Base-by-base conservation (phyloP, 2,797 vertebrate genomes). In the Danionella dracula region DNA sequence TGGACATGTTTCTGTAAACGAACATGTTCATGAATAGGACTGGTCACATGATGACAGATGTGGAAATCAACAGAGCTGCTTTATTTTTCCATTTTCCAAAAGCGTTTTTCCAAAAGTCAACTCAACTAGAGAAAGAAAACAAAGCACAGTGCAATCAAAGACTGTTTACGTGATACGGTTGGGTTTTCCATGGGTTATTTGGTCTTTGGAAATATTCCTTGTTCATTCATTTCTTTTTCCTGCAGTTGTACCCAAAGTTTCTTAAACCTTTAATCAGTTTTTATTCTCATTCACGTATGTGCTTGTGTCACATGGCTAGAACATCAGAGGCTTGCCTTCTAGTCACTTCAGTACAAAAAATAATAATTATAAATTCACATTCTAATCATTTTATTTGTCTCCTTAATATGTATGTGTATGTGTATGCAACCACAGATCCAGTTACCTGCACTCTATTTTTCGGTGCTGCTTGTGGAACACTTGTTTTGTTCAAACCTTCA, bases 41-140 rank as follows among this genome's bases (percentile, higher is more conserved):
- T 75, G 21, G 21, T 44, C 66, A 55, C 70, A 40, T 76, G 76
- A 65, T 74, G 74, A 78, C 68, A 74, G 58, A 70, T 68, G 68
- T 66, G 71, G 73, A 77, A 74, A 69, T 68, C 6, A 63, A 23
- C 45, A 62, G 32, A 31, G 46, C 60, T 20, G 15, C 45, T 62
- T 42, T 31, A 31, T 53, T 27, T 72, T 62, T 68, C 64, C 32
- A 46, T 66, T 66, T 71, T 62, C 64, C 56, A 32, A 60, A 46
- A 63, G 55, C 53, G 23, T 54, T 35, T 56, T 60, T 42, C 40
- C 12, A 61, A 38, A 66, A 40, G 48, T 12, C 45, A 11, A 56
- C 46, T 48, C 50, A 34, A 54, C 31, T 32, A 20, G 51, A 51
- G 38, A 27, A 55, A 66, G 35, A 34, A 41, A 17, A 50, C n/a